Evolutionary conservation across 2,888 invertebrate genomes (phyloP).

Genomic region (Onchidella celtica): DNA sequence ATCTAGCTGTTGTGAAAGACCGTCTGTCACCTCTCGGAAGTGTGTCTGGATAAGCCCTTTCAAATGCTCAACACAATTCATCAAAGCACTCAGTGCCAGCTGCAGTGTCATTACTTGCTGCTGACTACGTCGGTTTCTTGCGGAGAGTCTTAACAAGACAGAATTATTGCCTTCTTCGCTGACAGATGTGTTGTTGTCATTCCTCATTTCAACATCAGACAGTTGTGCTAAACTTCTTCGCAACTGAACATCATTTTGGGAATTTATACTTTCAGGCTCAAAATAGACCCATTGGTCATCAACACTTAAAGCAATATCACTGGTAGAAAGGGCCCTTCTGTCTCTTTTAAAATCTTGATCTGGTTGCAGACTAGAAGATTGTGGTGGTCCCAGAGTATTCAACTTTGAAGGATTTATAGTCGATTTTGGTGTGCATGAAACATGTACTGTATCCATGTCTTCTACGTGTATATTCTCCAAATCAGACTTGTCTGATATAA

Average conservation of each 20-base stretch:
- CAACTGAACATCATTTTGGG: background rate
- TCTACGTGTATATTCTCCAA: too few species aligned
- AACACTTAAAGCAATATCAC: background rate
- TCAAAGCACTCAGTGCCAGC: slow-evolving; percentile 31
- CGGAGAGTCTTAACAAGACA: background rate
- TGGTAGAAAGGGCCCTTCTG: slow-evolving; percentile 11
- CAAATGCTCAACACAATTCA: slow-evolving; percentile 13
- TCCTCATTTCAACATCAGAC: background rate
- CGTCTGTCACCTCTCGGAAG: slow-evolving; percentile 25
- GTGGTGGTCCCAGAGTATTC: background rate
- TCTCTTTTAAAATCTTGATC: too few species aligned
- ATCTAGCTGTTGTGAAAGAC: background rate
- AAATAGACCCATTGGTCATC: background rate
- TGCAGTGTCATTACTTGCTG: slow-evolving; percentile 20
- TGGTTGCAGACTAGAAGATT: background rate
- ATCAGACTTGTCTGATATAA: background rate
- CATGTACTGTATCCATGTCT: too few species aligned
- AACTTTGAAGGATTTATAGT: background rate
- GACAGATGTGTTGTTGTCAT: background rate
- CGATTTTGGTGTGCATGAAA: background rate
- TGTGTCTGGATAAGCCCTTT: slow-evolving; percentile 13
- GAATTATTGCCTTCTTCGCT: background rate
- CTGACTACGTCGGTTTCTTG: background rate
- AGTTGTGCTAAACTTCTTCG: background rate
- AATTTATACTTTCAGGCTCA: background rate